Base-by-base conservation (phyloP, 64 coral and sea anemone species). In the Pachyseris speciosa region DNA sequence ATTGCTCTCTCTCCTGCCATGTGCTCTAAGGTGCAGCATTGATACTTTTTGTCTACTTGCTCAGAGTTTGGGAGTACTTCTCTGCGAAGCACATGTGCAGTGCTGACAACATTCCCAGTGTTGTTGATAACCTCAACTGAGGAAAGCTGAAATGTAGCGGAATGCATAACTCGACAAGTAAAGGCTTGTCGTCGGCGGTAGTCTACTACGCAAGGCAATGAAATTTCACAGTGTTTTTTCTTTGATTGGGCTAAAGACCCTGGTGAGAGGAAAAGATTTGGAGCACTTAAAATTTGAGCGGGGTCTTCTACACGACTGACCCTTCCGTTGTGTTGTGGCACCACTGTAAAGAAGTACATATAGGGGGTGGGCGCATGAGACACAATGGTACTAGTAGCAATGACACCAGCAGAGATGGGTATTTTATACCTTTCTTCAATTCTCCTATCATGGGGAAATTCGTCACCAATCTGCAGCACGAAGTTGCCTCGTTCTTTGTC, bases 1-100 rank as follows among this genome's bases (percentile, higher is more conserved):
- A 94, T 83, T 19, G 92, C 92, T 63, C 92, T 87, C n/a, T 94
- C 92, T 41, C 92, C 92, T 36, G 37, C 76, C 3, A 36, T 11
- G 2, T 53, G 71, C 1, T 89, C 76, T 7, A 94, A 26, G 10
- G 66, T 67, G 43, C 60, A 87, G 38, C 84, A 88, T 55, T 67
- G 57, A 17, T 30, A 1, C 16, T 33, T 7, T 19, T 87, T 31
- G 8, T 34, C 33, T 44, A 94, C 55, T 27, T 94, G 64, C 24
- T n/a, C 26, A 58, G 13, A 25, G n/a, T 55, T 41, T 6, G 91
- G 91, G 17, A 94, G 50, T 29, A 80, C 85, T 28, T 79, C 75
- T 48, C 37, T 57, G 4, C 67, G 30, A 43, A 94, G 38, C 1
- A 94, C 63, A 59, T 87, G 74, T 12, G 84, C 74, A 5, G 74